Percentiles rank a stretch among this genome's conserved stretches.
phyloP scores from a whole-genome alignment of 2,888 invertebrate genomes.

The Drosophila peninsularis region DNA sequence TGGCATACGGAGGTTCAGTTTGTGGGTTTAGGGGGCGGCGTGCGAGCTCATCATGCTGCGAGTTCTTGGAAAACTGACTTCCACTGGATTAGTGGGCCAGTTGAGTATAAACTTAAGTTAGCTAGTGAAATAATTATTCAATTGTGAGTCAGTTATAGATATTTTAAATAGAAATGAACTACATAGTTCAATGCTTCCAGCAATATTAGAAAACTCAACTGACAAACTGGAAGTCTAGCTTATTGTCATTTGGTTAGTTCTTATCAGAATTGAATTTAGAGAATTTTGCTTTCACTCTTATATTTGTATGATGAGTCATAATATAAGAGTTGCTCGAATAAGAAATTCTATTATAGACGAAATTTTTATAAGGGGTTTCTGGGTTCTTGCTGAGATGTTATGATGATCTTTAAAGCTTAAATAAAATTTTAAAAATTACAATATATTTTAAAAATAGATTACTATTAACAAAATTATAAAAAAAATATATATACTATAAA shows the following conservation, averaged over 20 bases:
- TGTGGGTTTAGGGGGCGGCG: slow-evolving; percentile 29
- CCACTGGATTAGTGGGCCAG: slow-evolving; percentile 1
- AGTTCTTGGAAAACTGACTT: slow-evolving; percentile 14
- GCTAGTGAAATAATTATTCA: background rate
- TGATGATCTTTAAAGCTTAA: background rate
- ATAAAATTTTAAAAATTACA: background rate
- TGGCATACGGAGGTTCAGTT: slow-evolving; percentile 34
- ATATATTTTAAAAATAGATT: background rate
- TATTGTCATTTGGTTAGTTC: no score
- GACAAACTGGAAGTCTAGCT: background rate
- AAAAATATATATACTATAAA: no score
- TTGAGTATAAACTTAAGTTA: background rate
- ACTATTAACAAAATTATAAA: background rate
- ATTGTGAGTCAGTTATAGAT: background rate
- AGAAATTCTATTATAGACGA: background rate
- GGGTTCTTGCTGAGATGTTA: background rate
- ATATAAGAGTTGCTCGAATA: background rate
- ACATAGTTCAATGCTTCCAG: background rate
- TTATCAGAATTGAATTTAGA: slow-evolving; percentile 16
- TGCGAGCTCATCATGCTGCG: background rate
- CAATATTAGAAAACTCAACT: background rate
- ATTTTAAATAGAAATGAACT: no score
- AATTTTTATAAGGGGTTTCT: background rate
- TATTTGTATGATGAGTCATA: slow-evolving; percentile 21
- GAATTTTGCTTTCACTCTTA: background rate